These are phyloP conservation scores for Phenganax marumi DNA, from an alignment of 92 coral and sea anemone genomes.

Conservation along the genomic window DNA sequence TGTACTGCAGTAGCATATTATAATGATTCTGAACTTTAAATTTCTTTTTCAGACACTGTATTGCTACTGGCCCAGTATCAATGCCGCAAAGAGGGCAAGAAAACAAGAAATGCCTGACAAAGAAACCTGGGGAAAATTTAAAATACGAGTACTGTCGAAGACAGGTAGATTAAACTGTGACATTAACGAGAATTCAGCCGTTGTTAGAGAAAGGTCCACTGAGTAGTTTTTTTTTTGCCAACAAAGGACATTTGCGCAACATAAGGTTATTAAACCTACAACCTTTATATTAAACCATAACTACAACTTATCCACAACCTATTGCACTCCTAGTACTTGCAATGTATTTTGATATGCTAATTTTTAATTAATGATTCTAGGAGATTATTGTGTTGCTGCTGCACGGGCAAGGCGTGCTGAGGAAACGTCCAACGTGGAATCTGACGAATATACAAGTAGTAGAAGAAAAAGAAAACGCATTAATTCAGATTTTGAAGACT, in stretches of 20 bases:
- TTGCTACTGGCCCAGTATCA: background rate
- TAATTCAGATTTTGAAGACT: too few species aligned
- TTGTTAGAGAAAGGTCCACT: too few species aligned
- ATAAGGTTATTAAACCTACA: too few species aligned
- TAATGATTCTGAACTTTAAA: background rate
- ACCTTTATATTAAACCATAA: too few species aligned
- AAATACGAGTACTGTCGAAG: background rate
- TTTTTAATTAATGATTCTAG: background rate
- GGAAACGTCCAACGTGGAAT: constrained; percentile 8
- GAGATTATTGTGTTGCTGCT: background rate
- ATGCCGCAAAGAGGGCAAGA: background rate
- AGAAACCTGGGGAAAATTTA: background rate
- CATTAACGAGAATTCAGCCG: too few species aligned
- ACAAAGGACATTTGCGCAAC: too few species aligned
- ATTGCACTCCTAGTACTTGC: background rate
- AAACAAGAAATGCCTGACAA: background rate
- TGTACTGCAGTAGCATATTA: too few species aligned
- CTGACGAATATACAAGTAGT: background rate
- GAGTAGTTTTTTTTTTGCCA: too few species aligned
- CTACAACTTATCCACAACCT: too few species aligned
- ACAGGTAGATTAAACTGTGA: background rate
- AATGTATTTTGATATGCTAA: background rate
- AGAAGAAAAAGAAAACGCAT: too few species aligned
- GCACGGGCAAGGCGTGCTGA: background rate
- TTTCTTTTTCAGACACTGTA: background rate